These are phyloP conservation scores for Canis aureus DNA, from an alignment of 2,113 vertebrate genomes.

Conservation along the genomic window DNA sequence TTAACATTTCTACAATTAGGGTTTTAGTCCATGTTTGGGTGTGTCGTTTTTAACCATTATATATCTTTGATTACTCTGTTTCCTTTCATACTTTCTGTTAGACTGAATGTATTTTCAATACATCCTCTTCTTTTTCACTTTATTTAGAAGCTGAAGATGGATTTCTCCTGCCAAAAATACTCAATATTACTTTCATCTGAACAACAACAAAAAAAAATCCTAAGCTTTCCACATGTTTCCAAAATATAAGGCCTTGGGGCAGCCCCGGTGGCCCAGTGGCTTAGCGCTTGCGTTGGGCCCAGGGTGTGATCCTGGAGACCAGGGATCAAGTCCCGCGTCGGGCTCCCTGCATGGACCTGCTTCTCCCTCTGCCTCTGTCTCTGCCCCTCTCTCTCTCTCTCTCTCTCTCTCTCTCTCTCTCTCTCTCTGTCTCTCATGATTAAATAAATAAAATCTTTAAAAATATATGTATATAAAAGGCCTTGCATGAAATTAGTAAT, in stretches of 20 bases:
- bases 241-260: not conserved
- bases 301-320: too few species aligned
- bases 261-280: too few species aligned
- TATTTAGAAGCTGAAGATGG: not conserved
- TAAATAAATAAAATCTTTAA: too few species aligned
- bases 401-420: too few species aligned
- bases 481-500: not conserved
- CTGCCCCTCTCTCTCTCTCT: too few species aligned
- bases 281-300: too few species aligned
- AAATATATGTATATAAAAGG: not conserved
- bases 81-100: not conserved
- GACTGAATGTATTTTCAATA: not conserved
- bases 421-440: too few species aligned
- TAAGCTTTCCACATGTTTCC: not conserved
- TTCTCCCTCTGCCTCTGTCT: too few species aligned
- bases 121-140: not conserved
- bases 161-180: not conserved
- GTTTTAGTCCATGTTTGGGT: not conserved
- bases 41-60: not conserved
- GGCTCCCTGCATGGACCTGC: too few species aligned
- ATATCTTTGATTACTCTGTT: not conserved
- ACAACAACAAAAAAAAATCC: not conserved
- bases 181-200: not conserved
- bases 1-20: not conserved
- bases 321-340: too few species aligned